A percentile compares a stretch with the other conserved stretches of the same genome.
Evolutionary conservation across 1,140 invertebrate genomes (phyloP).

Genomic region (Neodiprion fabricii): DNA sequence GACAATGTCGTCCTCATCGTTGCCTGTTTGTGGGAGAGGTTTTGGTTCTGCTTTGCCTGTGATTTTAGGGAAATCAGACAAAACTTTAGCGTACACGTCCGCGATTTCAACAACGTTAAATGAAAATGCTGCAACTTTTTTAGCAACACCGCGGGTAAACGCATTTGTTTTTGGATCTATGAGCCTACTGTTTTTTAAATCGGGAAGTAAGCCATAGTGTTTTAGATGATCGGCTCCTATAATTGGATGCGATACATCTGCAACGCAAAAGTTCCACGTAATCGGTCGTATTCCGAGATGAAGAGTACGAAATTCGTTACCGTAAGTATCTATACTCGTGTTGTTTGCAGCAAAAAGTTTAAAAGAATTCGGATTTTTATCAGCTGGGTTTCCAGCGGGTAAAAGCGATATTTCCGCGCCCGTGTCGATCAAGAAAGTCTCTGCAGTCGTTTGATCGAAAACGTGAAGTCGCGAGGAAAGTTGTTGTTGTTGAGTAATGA

Average conservation of each 20-base stretch:
- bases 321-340: constrained; percentile 23
- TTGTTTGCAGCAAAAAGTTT: constrained; percentile 22
- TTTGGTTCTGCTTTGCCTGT: neutral
- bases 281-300: constrained; percentile 17
- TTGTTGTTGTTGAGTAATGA: no score
- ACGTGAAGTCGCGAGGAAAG: no score
- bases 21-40: neutral
- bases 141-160: neutral
- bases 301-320: constrained; percentile 6
- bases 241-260: constrained; percentile 27
- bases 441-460: no score
- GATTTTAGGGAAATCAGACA: no score
- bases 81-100: no score
- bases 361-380: constrained; percentile 26
- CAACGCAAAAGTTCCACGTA: constrained; percentile 27
- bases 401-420: constrained; percentile 18
- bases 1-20: neutral
- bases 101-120: no score
- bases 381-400: constrained; percentile 34
- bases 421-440: constrained; percentile 10
- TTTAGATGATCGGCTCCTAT: constrained; percentile 31
- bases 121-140: no score
- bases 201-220: constrained; percentile 26
- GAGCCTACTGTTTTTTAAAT: constrained; percentile 23
- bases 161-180: constrained; percentile 23